A percentile compares a stretch with the other conserved stretches of the same genome.
Conservation (phyloP, 1,140 invertebrate species). For the Mycetomoellerius zeteki region DNA sequence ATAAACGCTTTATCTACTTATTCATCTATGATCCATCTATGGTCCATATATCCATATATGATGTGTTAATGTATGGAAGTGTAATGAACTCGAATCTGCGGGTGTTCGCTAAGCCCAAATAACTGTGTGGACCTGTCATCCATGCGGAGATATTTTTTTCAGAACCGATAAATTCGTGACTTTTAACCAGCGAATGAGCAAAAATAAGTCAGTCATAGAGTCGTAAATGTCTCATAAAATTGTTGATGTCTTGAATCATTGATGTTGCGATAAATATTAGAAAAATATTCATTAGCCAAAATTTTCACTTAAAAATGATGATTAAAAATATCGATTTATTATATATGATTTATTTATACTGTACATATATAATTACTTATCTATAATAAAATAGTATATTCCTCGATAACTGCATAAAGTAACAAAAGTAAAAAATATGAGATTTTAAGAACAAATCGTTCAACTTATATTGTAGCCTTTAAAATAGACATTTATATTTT, state of each 20-base stretch:
- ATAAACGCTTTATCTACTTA: no score
- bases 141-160: constrained; percentile 15
- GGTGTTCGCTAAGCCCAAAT: neutral
- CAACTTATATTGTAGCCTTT: neutral
- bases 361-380: neutral
- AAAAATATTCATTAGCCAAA: neutral
- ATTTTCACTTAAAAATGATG: neutral
- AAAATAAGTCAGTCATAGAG: neutral
- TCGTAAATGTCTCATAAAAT: neutral
- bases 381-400: neutral
- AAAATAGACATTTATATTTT: neutral
- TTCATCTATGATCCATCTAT: no score
- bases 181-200: neutral
- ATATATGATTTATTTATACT: neutral
- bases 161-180: constrained; percentile 38
- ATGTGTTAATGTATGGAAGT: neutral
- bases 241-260: no score
- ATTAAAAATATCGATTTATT: neutral
- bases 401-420: neutral
- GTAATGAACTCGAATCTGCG: neutral
- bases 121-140: neutral
- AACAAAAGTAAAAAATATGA: neutral
- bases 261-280: neutral
- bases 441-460: neutral
- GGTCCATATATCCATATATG: no score